Percentiles rank a stretch among this genome's conserved stretches.
These are phyloP conservation scores for Euzophera pinguis DNA, from an alignment of 2,888 invertebrate genomes.

Conservation along the genomic window DNA sequence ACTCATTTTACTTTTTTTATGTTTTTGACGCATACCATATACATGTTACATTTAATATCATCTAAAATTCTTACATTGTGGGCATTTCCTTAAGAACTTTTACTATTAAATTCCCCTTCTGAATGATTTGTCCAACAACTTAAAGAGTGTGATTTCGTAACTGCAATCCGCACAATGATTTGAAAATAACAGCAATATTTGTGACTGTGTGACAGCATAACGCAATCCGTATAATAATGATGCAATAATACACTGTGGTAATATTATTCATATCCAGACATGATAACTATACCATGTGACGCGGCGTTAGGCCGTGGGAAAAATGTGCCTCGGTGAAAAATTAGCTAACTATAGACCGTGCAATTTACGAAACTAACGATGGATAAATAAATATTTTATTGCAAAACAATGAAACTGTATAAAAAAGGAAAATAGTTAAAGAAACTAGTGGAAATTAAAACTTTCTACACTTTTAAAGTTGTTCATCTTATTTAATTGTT, in stretches of 20 bases:
- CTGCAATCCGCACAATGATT: background rate
- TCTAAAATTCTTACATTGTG: too few species aligned
- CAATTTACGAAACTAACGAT: too few species aligned
- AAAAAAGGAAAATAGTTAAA: too few species aligned
- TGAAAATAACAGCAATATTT: background rate
- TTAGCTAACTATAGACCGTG: background rate
- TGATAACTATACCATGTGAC: conserved; percentile 27
- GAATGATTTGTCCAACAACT: background rate
- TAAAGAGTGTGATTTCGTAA: background rate
- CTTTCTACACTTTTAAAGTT: too few species aligned
- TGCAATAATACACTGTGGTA: conserved; percentile 25
- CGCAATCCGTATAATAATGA: conserved; percentile 34
- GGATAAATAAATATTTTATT: too few species aligned
- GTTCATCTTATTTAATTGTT: too few species aligned
- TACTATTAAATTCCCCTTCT: too few species aligned
- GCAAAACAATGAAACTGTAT: background rate
- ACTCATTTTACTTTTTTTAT: too few species aligned
- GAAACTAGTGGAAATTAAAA: too few species aligned
- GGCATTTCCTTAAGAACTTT: too few species aligned
- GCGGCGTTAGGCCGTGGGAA: conserved; percentile 37
- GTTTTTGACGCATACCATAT: too few species aligned
- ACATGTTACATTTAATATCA: too few species aligned
- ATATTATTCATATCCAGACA: conserved; percentile 32
- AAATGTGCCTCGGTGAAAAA: conserved; percentile 20
- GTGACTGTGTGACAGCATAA: conserved; percentile 18